Evolutionary conservation across 2,888 invertebrate genomes (phyloP), one percentile per base, ranked within the genome.

Genomic region (Aethes cnicana): DNA sequence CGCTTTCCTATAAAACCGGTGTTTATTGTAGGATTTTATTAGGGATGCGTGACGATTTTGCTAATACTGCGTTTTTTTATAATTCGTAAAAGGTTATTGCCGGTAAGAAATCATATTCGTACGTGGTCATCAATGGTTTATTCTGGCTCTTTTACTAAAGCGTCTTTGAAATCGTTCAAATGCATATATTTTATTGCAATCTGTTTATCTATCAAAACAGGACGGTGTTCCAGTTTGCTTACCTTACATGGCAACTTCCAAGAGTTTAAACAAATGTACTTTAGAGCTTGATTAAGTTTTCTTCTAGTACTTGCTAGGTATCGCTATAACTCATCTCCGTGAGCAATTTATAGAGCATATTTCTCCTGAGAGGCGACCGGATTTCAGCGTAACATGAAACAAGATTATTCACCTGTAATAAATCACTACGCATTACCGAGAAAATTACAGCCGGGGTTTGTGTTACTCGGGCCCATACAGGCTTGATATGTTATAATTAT

Each of bases 11-110:
- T 84, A 85, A 84, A 83, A 79, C 55, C 59, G 65, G 68, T 78
- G 77, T 83, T 84, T 82, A 83, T 52, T 74, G 78, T 73, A 70
- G 61, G 66, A 58, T 79, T 82, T 86, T 86, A 85, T 81, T 78
- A 68, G 65, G 55, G 61, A 64, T 59, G 71, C 82, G 81, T 82
- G 82, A 82, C 74, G 68, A 73, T 77, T 82, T 78, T 74, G 72
- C 77, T 77, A 80, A 82, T 81, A 77, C 69, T 69, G 65, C 68
- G 67, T 62, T 72, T 81, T 79, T 81, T 72, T 77, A 74, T 81
- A 77, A 77, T 82, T 77, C 78, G 75, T 83, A 82, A 84, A 84
- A 81, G 58, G 61, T 60, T 64, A 62, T 59, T 59, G 47, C 36
- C 52, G 50, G 53, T 58, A 52, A 57, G 58, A 63, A 41, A 17